Conservation (phyloP, 2,888 invertebrate genomes). For the Pristionchus mayeri region DNA sequence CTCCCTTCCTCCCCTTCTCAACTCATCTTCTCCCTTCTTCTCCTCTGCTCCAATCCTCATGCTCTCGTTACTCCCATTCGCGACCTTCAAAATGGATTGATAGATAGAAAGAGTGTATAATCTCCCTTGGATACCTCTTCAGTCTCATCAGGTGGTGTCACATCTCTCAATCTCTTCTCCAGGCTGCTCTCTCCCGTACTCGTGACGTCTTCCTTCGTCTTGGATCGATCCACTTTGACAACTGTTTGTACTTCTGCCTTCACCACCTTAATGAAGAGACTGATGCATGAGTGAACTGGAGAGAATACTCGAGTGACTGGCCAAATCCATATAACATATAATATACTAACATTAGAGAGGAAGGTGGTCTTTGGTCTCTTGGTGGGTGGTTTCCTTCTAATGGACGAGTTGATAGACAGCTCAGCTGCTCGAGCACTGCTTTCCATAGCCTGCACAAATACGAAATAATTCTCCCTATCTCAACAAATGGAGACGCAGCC, state of each 20-base stretch:
- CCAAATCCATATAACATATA: neutral
- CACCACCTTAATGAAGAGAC: neutral
- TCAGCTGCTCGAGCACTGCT: neutral
- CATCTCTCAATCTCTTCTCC: conserved; percentile 26
- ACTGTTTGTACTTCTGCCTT: neutral
- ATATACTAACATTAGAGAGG: neutral
- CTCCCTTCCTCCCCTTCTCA: neutral
- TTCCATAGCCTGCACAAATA: neutral
- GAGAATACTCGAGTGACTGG: neutral
- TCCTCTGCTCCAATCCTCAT: conserved; percentile 9
- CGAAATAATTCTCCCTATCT: neutral
- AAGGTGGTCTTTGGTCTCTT: neutral
- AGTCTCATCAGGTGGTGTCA: conserved; percentile 17
- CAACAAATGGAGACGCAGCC: no score
- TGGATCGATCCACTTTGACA: neutral
- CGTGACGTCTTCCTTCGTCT: neutral
- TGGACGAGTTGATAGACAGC: neutral
- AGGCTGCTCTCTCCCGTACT: neutral
- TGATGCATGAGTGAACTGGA: neutral
- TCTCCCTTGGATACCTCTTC: neutral
- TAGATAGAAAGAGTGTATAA: no score
- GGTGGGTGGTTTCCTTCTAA: neutral
- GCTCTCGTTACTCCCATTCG: neutral
- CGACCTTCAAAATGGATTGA: neutral
- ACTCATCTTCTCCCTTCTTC: neutral